These are phyloP conservation scores for Bicyclus anynana DNA, from an alignment of 1,140 invertebrate species.

Conservation along the genomic window DNA sequence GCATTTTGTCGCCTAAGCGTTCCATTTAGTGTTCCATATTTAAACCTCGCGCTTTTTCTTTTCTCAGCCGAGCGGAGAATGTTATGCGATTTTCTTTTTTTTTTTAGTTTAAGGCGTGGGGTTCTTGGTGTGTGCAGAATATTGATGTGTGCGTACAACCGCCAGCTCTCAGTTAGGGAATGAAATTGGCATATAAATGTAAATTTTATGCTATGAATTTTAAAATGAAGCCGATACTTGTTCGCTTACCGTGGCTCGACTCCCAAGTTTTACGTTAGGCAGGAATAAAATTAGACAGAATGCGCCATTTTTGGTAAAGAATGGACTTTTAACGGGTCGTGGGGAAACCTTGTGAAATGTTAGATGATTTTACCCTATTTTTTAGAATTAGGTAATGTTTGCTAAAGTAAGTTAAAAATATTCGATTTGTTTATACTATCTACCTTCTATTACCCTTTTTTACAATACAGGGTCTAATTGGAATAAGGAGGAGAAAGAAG, in stretches of 20 bases:
- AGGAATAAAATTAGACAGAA: constrained; percentile 71
- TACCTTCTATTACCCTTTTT: no score
- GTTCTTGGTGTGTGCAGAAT: constrained; percentile 65
- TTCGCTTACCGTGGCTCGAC: constrained; percentile 47
- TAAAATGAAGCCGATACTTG: constrained; percentile 76
- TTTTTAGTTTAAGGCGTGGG: constrained; percentile 56
- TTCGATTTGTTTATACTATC: no score
- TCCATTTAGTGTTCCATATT: constrained; percentile 77
- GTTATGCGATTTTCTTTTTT: constrained; percentile 64
- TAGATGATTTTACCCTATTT: constrained; percentile 8
- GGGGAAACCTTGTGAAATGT: constrained; percentile 23
- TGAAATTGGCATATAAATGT: constrained; percentile 78
- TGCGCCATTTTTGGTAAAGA: constrained; percentile 53
- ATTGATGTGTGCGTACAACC: constrained; percentile 71
- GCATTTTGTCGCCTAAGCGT: constrained; percentile 76
- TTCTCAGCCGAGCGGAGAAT: constrained; percentile 58
- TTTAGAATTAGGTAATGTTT: no score
- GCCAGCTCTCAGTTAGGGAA: constrained; percentile 70
- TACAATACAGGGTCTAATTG: no score
- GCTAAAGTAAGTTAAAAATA: no score
- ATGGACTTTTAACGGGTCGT: constrained; percentile 55
- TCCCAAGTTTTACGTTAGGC: constrained; percentile 57
- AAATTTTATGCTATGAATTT: constrained; percentile 78
- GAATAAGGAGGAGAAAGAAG: no score
- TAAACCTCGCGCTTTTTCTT: constrained; percentile 70